Evolutionary conservation across 2,797 vertebrate genomes (phyloP).

Genomic region (Hoplostethus atlanticus): DNA sequence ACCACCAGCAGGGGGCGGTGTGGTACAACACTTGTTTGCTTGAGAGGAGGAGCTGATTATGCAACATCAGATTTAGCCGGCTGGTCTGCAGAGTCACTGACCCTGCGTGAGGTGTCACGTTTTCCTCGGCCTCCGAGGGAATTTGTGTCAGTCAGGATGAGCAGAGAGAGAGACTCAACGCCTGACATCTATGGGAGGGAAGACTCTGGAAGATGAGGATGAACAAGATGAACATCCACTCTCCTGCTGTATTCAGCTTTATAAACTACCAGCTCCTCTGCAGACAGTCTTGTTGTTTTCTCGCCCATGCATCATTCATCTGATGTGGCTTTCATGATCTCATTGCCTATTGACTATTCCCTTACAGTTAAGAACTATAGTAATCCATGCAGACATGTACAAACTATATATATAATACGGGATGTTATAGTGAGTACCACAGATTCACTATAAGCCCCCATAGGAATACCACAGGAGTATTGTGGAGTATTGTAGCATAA

Average conservation of each 20-base stretch:
- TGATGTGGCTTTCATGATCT: not conserved
- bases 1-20: conserved; percentile 51
- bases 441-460: no score
- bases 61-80: conserved; percentile 21
- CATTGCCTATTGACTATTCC: not conserved
- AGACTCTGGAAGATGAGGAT: no score
- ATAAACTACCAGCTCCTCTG: not conserved
- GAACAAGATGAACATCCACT: no score
- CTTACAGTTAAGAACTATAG: no score
- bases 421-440: no score
- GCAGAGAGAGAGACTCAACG: not conserved
- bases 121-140: conserved; percentile 5
- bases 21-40: conserved; percentile 5
- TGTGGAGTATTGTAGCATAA: no score
- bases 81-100: conserved; percentile 42
- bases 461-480: no score
- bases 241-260: no score
- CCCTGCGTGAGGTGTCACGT: conserved; percentile 23
- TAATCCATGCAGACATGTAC: no score
- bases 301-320: not conserved
- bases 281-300: not conserved
- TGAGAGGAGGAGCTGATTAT: conserved; percentile 19
- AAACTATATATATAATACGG: no score
- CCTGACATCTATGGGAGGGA: not conserved
- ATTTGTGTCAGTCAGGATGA: conserved; percentile 17